Conservation (phyloP, 2,888 invertebrate genomes). For the Salpingus planirostris region DNA sequence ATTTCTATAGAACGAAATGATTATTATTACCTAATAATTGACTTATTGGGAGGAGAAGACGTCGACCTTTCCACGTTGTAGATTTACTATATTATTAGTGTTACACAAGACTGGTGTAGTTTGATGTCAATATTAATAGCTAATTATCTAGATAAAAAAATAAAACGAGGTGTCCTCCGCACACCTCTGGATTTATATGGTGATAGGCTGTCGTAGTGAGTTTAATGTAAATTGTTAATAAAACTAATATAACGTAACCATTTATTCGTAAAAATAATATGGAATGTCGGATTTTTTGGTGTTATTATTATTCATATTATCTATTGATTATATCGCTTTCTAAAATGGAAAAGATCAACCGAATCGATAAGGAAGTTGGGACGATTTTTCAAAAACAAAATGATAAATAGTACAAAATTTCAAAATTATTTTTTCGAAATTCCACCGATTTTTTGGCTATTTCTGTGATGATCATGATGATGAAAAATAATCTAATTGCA, state of each 20-base stretch:
- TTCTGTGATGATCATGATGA: too few relatives aligned
- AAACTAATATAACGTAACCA: constrained; percentile 26
- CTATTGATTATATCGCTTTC: constrained; percentile 2
- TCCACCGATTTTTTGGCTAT: too few relatives aligned
- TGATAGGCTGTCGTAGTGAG: constrained; percentile 35
- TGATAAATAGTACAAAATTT: too few relatives aligned
- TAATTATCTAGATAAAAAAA: neutral
- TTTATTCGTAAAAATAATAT: constrained; percentile 15
- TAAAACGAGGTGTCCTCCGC: constrained; percentile 31
- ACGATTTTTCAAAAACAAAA: too few relatives aligned
- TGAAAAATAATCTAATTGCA: too few relatives aligned
- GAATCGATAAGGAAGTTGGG: too few relatives aligned
- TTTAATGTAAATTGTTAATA: constrained; percentile 33
- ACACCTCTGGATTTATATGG: constrained; percentile 36
- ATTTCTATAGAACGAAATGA: too few relatives aligned
- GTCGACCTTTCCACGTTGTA: constrained; percentile 14
- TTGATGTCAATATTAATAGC: constrained; percentile 36
- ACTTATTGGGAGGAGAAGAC: too few relatives aligned
- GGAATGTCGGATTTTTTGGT: constrained; percentile 29
- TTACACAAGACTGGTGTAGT: constrained; percentile 43
- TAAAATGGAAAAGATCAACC: too few relatives aligned
- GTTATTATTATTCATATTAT: constrained; percentile 10
- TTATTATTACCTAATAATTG: too few relatives aligned
- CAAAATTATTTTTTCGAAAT: too few relatives aligned
- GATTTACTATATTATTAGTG: constrained; percentile 34